phyloP scores from a whole-genome alignment of 2,888 invertebrate species.

The Macaria liturata region DNA sequence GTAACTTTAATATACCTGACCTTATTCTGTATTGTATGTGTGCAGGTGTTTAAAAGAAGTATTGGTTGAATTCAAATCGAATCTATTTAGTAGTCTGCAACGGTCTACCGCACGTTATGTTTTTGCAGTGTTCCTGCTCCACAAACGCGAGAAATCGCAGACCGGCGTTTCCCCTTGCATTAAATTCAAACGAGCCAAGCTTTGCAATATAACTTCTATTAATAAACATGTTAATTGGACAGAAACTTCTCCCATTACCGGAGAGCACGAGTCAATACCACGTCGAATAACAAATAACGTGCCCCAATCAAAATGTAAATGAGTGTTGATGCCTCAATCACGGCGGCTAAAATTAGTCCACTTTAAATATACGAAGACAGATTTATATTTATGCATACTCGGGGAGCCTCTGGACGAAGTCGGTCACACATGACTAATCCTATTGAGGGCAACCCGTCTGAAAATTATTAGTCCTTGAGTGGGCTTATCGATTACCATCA shows the following conservation, averaged over 20 bases:
- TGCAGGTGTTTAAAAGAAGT: conserved; percentile 2
- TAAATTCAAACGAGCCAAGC: conserved; percentile 40
- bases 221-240: conserved; percentile 46
- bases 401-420: conserved; percentile 7
- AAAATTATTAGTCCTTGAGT: conserved; percentile 12
- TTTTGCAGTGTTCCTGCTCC: conserved; percentile 45
- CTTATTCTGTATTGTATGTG: no score
- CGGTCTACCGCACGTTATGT: conserved; percentile 57
- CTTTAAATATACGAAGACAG: not conserved
- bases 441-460: conserved; percentile 15
- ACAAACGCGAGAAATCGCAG: conserved; percentile 21
- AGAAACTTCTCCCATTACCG: conserved; percentile 36
- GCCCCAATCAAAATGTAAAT: not conserved
- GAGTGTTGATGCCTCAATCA: no score
- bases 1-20: no score
- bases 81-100: conserved; percentile 49
- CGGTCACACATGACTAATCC: conserved; percentile 17
- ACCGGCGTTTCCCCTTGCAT: conserved; percentile 44
- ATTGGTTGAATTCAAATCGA: conserved; percentile 25
- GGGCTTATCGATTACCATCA: conserved; percentile 16
- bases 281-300: conserved; percentile 1
- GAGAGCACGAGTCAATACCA: conserved; percentile 18
- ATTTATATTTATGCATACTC: conserved; percentile 5
- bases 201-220: conserved; percentile 36
- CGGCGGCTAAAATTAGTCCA: not conserved